Evolutionary conservation across 2,888 invertebrate genomes (phyloP), one percentile per base, ranked within the genome.

Genomic region (Anthoptus insignis): DNA sequence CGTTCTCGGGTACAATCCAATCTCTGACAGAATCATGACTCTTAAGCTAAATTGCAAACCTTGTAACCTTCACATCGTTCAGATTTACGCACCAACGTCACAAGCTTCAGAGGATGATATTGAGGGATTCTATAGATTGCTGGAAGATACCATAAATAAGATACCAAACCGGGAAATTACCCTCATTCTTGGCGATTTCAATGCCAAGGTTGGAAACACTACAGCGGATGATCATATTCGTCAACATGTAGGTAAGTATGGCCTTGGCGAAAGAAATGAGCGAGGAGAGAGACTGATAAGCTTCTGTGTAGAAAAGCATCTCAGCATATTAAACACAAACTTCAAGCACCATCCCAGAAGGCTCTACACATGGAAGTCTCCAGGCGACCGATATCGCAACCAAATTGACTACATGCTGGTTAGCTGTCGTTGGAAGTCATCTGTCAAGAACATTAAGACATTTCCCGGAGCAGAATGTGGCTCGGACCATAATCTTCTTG

Each of bases 71-170:
- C 65, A 71, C 32, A 65, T 71, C 14, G 54, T 71, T 2, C 66
- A 68, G 37, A 52, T 72, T 1, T 72, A 72, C 59, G 72, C 72
- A 2, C 71, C 69, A 8, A 71, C 68, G 4, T 6, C 54, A 14
- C 6, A 27, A 2, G n/a, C 66, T 3, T 56, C n/a, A 0, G 69
- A 71, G 3, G 67, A 69, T 6, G 59, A 50, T 4, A 39, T 67
- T 3, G 67, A 69, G 8, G 50, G 34, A 1, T 67, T 71, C 19
- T 71, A 71, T 32, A 14, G 6, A 3, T 3, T 9, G 5, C 56
- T 70, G 1, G 58, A 54, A 16, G 8, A 32, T 2, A 52, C 42
- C 2, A 21, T 71, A 3, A 11, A 34, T 3, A 13, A 24, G 2
- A 42, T 73, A 11, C 64, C 70, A 3, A 70, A 60, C 0, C 65